These are phyloP conservation scores for Siphamia tubifer DNA, from an alignment of 2,113 vertebrate species.

Conservation along the genomic window DNA sequence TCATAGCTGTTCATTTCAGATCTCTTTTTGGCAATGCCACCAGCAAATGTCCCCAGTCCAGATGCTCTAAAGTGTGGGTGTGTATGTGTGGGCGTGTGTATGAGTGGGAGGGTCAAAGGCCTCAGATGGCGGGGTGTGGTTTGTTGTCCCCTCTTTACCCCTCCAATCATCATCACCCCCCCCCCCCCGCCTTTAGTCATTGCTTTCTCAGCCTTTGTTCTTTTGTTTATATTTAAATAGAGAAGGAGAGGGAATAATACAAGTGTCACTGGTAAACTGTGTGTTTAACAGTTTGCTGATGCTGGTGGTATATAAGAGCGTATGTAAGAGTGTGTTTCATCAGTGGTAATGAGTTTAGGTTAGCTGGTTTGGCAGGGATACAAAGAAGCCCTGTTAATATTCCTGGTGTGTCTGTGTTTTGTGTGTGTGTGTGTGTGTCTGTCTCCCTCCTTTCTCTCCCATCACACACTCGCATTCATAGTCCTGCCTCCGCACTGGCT, in stretches of 20 bases:
- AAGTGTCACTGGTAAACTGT: not conserved
- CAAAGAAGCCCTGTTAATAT: constrained; percentile 73
- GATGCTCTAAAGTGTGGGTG: too few species aligned
- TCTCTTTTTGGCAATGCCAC: too few species aligned
- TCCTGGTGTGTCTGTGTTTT: constrained; percentile 76
- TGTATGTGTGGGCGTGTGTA: too few species aligned
- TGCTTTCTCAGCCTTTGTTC: constrained; percentile 43
- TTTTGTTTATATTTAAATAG: constrained; percentile 1
- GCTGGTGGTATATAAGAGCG: not conserved
- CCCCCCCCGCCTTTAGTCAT: not conserved
- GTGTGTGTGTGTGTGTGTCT: constrained; percentile 6
- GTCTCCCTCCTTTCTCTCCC: constrained; percentile 20
- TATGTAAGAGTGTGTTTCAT: constrained; percentile 25
- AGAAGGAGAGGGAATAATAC: not conserved
- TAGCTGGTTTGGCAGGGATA: constrained; percentile 47
- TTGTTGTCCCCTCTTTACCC: not conserved
- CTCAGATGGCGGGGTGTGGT: constrained; percentile 61
- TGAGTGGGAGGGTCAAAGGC: constrained; percentile 16
- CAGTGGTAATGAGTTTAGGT: constrained; percentile 56
- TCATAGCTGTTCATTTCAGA: too few species aligned
- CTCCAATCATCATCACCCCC: too few species aligned
- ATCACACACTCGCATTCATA: constrained; percentile 51
- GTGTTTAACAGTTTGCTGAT: constrained; percentile 4
- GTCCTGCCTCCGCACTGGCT: constrained; percentile 87
- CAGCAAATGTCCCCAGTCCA: too few species aligned